Base-by-base conservation (phyloP, 1,140 invertebrate genomes). In the Aphaenogaster rudis region DNA sequence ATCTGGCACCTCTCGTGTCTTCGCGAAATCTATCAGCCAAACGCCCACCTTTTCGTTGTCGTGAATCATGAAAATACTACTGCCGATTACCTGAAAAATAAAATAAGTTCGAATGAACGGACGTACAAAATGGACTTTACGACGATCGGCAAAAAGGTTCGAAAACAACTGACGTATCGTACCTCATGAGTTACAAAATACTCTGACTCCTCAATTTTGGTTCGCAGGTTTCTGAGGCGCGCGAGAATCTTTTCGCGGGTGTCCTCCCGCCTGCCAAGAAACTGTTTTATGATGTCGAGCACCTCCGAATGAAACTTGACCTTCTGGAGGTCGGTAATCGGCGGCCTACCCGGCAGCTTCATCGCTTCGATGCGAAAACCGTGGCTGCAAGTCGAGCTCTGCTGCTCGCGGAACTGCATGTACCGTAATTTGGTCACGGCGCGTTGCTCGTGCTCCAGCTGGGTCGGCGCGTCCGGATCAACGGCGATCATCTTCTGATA, bases 1-100 rank as follows among this genome's bases (percentile, higher is more conserved):
- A 45, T 97, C 96, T 0, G 98, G 98, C 45, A 99, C 95, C 66
- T 96, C 96, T 17, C 97, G 96, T 0, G 98, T 99, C 93, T 99
- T 99, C 17, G 98, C 99, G 96, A 99, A 99, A 94, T 99, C 99
- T 80, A 99, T 99, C 86, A 99, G 96, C 99, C 99, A 99, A 3
- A 98, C 98, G 72, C 98, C 98, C 4, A 98, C 97, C 88, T 97
- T 97, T 76, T 97, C 96, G 85, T 97, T 96, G 94, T 99, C 99
- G 93, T 99, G 98, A 50, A 99, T 98, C 92, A 99, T 98, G 81
- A 99, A 97, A 87, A 99, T 97, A 94, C 98, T 99, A 95, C 98
- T 99, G 33, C 99, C 99, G 90, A 99, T 97, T 42, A 97, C 96
- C 96, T 97, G 93, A 71, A 95, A 95, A 69, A 66, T 39, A 67